These are phyloP conservation scores for Phalacrocorax brasilianus DNA, from an alignment of 2,113 vertebrate species.

Conservation along the genomic window DNA sequence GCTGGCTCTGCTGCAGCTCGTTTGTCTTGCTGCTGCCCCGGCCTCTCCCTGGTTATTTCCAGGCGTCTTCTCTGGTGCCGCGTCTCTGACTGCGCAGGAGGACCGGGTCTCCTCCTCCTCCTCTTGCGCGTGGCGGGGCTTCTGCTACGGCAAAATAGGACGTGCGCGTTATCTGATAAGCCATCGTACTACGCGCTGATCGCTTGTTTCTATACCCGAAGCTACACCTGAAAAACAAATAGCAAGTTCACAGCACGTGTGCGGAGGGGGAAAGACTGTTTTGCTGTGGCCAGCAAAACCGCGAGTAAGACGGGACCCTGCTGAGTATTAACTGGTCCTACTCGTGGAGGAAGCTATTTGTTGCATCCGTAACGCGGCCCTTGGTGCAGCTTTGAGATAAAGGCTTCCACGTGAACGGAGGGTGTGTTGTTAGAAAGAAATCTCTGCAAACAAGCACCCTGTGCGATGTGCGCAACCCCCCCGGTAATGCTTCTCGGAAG, in stretches of 20 bases:
- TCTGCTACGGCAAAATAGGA: neutral
- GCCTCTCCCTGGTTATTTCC: neutral
- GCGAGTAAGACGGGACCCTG: accelerated
- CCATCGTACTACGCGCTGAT: accelerated
- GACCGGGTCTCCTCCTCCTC: neutral
- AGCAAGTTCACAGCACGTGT: accelerated
- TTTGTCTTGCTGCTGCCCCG: neutral
- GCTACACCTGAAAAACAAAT: neutral
- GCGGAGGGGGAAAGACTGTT: neutral
- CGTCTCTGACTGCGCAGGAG: neutral
- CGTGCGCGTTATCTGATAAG: accelerated
- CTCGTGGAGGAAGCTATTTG: neutral
- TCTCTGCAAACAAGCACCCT: neutral
- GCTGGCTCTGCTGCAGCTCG: too few relatives aligned
- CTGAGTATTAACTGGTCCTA: accelerated
- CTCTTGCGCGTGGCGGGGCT: neutral
- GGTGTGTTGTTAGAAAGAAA: neutral
- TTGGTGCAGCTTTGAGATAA: neutral
- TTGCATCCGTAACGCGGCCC: accelerated
- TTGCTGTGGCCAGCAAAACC: neutral
- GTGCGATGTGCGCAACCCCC: neutral
- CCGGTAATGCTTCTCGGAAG: neutral
- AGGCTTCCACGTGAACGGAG: accelerated
- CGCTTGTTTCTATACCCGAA: neutral
- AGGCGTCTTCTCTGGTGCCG: neutral